Conservation (phyloP, 2,888 invertebrate genomes). For the Machimus atricapillus region DNA sequence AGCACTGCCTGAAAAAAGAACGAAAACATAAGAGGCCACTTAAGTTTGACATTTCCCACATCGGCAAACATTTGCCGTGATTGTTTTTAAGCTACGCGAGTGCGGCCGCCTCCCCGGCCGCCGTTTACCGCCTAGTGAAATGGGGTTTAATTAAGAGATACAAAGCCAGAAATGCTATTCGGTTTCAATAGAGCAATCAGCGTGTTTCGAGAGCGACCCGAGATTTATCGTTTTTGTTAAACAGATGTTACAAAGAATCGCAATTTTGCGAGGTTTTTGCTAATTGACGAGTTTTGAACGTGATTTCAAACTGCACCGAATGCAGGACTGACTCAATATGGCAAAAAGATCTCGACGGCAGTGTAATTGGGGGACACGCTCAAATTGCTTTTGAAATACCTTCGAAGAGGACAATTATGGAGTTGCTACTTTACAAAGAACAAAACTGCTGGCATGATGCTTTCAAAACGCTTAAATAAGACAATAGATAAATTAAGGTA, state of each 20-base stretch:
- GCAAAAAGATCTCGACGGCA: neutral
- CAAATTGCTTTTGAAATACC: neutral
- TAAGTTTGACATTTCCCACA: slow-evolving; percentile 42
- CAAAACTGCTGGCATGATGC: neutral
- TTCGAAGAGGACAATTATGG: neutral
- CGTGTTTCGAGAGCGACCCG: slow-evolving; percentile 16
- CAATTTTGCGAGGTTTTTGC: slow-evolving; percentile 1
- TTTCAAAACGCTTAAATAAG: neutral
- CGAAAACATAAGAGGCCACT: slow-evolving; percentile 43
- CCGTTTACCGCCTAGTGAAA: neutral
- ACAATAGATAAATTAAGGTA: neutral
- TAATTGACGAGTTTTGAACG: neutral
- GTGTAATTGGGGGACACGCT: neutral
- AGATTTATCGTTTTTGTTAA: slow-evolving; percentile 20
- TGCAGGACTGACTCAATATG: neutral
- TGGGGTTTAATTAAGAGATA: slow-evolving; percentile 37
- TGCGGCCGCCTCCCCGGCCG: neutral
- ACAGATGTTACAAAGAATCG: neutral
- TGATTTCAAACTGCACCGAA: neutral
- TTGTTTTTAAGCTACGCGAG: slow-evolving; percentile 5
- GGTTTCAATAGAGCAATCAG: slow-evolving; percentile 30
- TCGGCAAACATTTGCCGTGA: slow-evolving; percentile 35
- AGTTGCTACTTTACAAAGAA: neutral
- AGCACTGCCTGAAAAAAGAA: slow-evolving; percentile 26
- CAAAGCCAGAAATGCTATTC: slow-evolving; percentile 28